Percentiles rank a stretch among this genome's conserved stretches.
phyloP scores from a whole-genome alignment of 1,140 invertebrate genomes.

The Bombyx mandarina region DNA sequence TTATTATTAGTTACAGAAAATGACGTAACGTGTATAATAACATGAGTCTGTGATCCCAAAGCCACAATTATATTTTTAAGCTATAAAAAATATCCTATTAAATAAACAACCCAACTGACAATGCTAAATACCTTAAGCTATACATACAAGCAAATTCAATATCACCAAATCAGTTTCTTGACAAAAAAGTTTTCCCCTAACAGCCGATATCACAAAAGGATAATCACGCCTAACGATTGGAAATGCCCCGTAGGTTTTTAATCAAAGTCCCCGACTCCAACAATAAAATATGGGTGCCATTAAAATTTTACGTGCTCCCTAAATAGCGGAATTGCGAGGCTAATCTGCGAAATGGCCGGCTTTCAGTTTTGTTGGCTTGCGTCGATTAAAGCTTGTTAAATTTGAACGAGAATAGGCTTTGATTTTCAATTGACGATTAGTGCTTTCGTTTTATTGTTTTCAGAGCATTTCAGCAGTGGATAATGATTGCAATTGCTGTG shows the following conservation, averaged over 20 bases:
- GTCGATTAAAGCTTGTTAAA: conserved; percentile 7
- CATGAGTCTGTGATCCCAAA: too few relatives aligned
- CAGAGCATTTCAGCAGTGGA: too few relatives aligned
- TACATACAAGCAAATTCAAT: not conserved
- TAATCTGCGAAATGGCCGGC: conserved; percentile 11
- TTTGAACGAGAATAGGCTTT: not conserved
- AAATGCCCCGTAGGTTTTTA: conserved; percentile 16
- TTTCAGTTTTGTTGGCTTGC: conserved; percentile 5
- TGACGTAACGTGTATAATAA: too few relatives aligned
- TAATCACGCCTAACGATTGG: conserved; percentile 12
- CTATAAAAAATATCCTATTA: too few relatives aligned
- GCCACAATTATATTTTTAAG: too few relatives aligned
- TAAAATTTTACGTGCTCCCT: conserved; percentile 25
- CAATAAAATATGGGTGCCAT: conserved; percentile 25
- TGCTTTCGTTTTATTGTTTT: not conserved
- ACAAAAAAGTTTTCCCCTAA: not conserved
- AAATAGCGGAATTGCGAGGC: conserved; percentile 9
- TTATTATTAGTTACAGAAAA: too few relatives aligned
- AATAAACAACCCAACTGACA: too few relatives aligned
- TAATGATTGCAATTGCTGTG: too few relatives aligned
- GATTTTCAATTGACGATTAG: not conserved
- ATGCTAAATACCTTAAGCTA: not conserved
- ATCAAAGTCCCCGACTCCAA: conserved; percentile 10
- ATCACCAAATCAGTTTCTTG: too few relatives aligned
- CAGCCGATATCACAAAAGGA: conserved; percentile 6